These are phyloP conservation scores for Nymphalis io DNA, from an alignment of 1,140 invertebrate species.

Conservation along the genomic window DNA sequence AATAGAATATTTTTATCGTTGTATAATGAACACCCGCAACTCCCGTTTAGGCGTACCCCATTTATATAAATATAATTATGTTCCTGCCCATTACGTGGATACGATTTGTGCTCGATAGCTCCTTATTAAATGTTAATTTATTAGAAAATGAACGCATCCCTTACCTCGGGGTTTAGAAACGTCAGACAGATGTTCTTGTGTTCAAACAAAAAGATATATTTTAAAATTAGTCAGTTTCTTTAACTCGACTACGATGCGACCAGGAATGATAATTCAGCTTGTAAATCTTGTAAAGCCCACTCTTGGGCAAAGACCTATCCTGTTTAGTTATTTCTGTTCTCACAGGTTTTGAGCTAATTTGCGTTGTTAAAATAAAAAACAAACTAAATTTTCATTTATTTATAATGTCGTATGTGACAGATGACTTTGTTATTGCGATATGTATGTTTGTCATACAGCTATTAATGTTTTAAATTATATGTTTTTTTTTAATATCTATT, in stretches of 20 bases:
- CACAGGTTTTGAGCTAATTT: too few species aligned
- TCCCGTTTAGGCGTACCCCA: slow-evolving; percentile 46
- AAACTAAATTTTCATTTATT: too few species aligned
- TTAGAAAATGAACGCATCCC: slow-evolving; percentile 43
- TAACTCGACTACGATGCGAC: neutral
- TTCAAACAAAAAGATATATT: neutral
- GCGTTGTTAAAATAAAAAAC: too few species aligned
- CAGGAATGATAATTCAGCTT: too few species aligned
- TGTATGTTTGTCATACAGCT: too few species aligned
- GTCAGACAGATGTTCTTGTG: slow-evolving; percentile 47
- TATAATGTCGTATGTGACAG: too few species aligned
- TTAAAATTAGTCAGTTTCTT: neutral
- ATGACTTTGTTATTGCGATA: too few species aligned
- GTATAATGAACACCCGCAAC: slow-evolving; percentile 43
- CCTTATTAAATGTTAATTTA: slow-evolving; percentile 59
- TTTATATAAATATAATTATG: slow-evolving; percentile 62
- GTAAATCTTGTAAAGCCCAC: too few species aligned
- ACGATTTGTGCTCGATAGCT: slow-evolving; percentile 41
- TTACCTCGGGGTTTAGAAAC: slow-evolving; percentile 33
- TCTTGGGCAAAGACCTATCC: too few species aligned
- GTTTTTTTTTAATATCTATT: too few species aligned
- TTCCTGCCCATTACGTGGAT: slow-evolving; percentile 49
- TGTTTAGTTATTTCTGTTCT: too few species aligned
- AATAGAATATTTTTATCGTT: neutral
- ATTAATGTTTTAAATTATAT: too few species aligned